These are phyloP conservation scores for Protobothrops mucrosquamatus DNA, from an alignment of 2,113 vertebrate genomes.

Conservation along the genomic window DNA sequence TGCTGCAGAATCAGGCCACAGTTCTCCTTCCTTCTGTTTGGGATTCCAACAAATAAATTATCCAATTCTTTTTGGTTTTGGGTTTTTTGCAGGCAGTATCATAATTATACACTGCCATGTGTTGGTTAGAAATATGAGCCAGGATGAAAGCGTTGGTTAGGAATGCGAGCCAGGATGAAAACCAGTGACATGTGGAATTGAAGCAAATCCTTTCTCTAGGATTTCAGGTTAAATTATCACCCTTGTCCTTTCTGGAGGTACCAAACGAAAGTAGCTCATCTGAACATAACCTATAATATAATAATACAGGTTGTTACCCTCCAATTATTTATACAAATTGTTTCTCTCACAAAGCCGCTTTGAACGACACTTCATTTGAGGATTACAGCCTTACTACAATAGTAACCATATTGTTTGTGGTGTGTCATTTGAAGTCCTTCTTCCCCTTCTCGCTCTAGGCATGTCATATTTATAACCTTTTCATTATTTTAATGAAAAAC, in stretches of 20 bases:
- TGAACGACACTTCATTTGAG: not conserved
- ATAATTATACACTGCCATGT: not conserved
- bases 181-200: not conserved
- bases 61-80: not conserved
- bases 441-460: not conserved
- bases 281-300: not conserved
- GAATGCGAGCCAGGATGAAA: not conserved
- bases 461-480: slow-evolving; percentile 47
- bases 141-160: not conserved
- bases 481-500: slow-evolving; percentile 27
- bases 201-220: not conserved
- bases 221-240: not conserved
- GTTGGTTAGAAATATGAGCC: not conserved
- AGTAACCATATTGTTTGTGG: not conserved
- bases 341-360: slow-evolving; percentile 2
- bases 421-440: slow-evolving; percentile 6
- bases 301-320: not conserved
- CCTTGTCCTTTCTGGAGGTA: not conserved
- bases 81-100: not conserved
- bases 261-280: not conserved
- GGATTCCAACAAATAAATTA: not conserved
- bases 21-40: not conserved
- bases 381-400: not conserved
- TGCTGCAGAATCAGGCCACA: not conserved
- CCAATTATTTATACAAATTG: slow-evolving; percentile 3